Evolutionary conservation across 2,888 invertebrate genomes (phyloP), one percentile per base, ranked within the genome.

Genomic region (Trichopria drosophilae): DNA sequence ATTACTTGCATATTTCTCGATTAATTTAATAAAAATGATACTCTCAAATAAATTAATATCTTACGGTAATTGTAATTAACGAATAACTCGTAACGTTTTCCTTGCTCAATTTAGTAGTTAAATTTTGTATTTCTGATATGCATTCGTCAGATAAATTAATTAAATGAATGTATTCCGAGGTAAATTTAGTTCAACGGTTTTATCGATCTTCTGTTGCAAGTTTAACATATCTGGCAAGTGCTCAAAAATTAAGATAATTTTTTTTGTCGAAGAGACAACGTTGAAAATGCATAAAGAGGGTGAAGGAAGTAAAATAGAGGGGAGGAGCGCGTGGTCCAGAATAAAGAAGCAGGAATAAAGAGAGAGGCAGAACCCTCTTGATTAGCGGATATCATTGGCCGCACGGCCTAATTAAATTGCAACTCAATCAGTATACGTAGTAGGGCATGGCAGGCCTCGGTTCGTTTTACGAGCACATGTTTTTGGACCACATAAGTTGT

Each of bases 371-470:
- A 36, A 37, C 53, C 55, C 57, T 56, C 64, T 69, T 72, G 72
- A 72, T 72, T 71, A 69, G 66, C 61, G 60, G 64, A 69, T 72
- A 71, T 71, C 71, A 72, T 70, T 71, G 69, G 68, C 65, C 61
- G 60, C 52, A 64, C 64, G 64, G 68, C 62, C 69, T 69, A 72
- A 72, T 72, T 72, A 71, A 71, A 71, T 70, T 71, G 71, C 70
- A 71, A 72, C 70, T 72, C 71, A 70, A 71, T 69, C 72, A 67
- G 55, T 61, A 52, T n/a, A n/a, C 51, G 51, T 23, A 22, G 43
- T 49, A 51, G 55, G 54, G 57, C 55, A 41, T 47, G 54, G 56
- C 32, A 26, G 49, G 46, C 53, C 48, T 49, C 46, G 36, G 34
- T 24, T 34, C 54, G 50, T 59, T 65, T 65, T 61, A 61, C 59